phyloP scores from a whole-genome alignment of 2,113 vertebrate species.

The Callionymus lyra region DNA sequence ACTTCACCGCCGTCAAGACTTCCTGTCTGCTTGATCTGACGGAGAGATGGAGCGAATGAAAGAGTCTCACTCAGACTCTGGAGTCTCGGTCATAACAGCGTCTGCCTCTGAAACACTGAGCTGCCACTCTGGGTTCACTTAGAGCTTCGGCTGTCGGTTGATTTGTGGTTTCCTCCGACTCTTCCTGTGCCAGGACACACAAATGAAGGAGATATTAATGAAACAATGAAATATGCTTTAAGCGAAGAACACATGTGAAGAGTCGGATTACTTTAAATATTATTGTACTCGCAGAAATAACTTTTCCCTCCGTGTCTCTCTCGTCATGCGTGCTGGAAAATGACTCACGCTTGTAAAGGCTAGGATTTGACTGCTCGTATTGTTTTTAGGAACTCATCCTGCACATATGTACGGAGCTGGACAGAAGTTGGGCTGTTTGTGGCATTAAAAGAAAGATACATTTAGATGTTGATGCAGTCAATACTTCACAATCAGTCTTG shows the following conservation, averaged over 20 bases:
- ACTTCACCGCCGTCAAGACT: slow-evolving; percentile 13
- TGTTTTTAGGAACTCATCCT: slow-evolving; percentile 1
- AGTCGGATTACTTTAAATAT: slow-evolving; percentile 7
- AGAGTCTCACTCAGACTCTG: slow-evolving; percentile 3
- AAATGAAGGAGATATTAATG: slow-evolving; percentile 13
- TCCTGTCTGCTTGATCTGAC: slow-evolving; percentile 21
- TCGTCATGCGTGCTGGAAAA: slow-evolving; percentile 8
- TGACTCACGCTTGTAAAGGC: slow-evolving; percentile 11
- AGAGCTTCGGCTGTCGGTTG: slow-evolving; percentile 4
- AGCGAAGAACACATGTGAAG: slow-evolving; percentile 16
- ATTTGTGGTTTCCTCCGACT: slow-evolving; percentile 7
- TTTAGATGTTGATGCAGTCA: no score
- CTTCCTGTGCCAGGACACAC: slow-evolving; percentile 7
- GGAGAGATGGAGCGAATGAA: slow-evolving; percentile 13
- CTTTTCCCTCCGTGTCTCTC: slow-evolving; percentile 13
- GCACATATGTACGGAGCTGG: background rate
- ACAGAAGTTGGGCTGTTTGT: no score
- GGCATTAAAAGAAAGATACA: no score
- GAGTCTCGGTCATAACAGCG: slow-evolving; percentile 2
- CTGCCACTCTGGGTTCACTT: slow-evolving; percentile 13
- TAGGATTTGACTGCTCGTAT: slow-evolving; percentile 10
- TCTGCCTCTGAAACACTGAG: background rate
- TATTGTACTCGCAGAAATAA: slow-evolving; percentile 14
- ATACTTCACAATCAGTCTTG: no score
- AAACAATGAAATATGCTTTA: slow-evolving; percentile 15